Percentiles rank a stretch among this genome's conserved stretches.
phyloP scores from a whole-genome alignment of 2,113 vertebrate species.

The Nothocercus nigrocapillus region DNA sequence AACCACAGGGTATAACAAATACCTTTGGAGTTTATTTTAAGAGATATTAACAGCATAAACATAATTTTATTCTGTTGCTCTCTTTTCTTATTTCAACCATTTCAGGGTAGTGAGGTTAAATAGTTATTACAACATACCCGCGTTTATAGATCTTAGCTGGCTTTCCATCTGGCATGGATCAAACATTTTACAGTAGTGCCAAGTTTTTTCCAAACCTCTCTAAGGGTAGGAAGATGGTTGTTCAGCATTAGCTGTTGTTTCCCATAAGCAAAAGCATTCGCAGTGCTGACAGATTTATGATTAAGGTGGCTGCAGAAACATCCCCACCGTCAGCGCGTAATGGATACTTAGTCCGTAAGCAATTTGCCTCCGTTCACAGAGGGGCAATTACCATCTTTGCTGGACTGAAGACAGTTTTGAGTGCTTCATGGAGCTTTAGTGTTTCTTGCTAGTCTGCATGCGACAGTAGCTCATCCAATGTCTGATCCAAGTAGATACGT shows the following conservation, averaged over 20 bases:
- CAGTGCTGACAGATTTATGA: background rate
- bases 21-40: background rate
- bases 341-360: background rate
- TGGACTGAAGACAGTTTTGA: background rate
- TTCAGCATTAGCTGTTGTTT: background rate
- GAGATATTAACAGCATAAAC: background rate
- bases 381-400: background rate
- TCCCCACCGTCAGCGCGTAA: background rate
- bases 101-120: background rate
- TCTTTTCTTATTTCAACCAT: background rate
- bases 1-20: background rate
- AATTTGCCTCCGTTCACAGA: background rate
- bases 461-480: background rate
- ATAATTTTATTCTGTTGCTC: background rate
- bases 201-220: background rate
- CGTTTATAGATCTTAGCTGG: background rate
- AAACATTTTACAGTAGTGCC: background rate
- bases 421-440: background rate
- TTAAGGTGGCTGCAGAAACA: conserved; percentile 2
- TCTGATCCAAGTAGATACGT: background rate
- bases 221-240: background rate
- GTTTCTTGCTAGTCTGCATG: background rate
- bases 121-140: background rate
- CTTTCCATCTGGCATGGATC: background rate
- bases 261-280: background rate